Base-by-base conservation (phyloP, 2,888 invertebrate genomes). In the Pyrgus malvae region DNA sequence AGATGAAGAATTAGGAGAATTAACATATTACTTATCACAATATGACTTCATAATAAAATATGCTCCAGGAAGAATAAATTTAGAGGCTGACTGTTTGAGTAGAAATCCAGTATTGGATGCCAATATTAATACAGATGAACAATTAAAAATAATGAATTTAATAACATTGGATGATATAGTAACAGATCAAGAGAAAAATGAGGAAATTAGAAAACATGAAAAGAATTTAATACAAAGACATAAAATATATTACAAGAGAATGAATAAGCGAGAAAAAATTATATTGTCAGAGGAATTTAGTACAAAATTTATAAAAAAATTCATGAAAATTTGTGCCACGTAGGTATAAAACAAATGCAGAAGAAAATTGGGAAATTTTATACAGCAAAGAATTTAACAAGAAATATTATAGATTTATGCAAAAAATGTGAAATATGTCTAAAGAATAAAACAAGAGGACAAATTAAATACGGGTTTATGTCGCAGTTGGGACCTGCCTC, bases 1-100 rank as follows among this genome's bases (percentile, higher is more conserved):
- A 0, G 61, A 61, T 41, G 58, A 61, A 37, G 58, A 61, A 14
- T 25, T 63, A 1, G 55, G 59, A 14, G 58, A 62, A 8, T 16
- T 63, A 14, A 48, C 55, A 23, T 65, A 66, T 50, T 69, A 69
- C 41, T 35, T 69, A 12, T 71, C 68, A 11, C 68, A 69, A 57
- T 69, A 56, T 56, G 57, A 67, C 42, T 70, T 67, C 25, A 4
- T 64, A 48, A 50, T 68, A 29, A 65, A 48, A 61, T 68, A 66
- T 56, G 7, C 58, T 4, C 56, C 56, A 46, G 50, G 63, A 50
- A 58, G 48, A 50, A 0, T 55, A 2, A 58, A 59, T 45, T 3
- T 55, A 8, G 59, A 60, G 56, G 62, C 62, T 7, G 64, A 66
- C 8, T 37, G n/a, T n/a, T n/a, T n/a, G n/a, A n/a, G n/a, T n/a